Evolutionary conservation across 2,797 vertebrate species (phyloP).

Genomic region (Gastrophryne carolinensis): DNA sequence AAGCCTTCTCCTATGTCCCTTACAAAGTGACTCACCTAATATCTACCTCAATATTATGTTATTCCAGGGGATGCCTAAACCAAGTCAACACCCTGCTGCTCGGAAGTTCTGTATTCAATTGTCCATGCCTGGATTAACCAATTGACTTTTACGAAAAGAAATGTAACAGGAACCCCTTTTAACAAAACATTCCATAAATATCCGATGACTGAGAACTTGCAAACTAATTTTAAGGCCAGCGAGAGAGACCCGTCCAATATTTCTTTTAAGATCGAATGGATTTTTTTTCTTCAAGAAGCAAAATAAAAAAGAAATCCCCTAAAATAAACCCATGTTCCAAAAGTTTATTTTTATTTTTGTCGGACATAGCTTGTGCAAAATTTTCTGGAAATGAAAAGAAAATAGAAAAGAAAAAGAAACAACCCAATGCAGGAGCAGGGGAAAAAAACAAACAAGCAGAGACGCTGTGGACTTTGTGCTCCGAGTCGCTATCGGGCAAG

Average conservation of each 20-base stretch:
- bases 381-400: background rate
- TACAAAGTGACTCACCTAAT: too few relatives aligned
- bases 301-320: too few relatives aligned
- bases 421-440: background rate
- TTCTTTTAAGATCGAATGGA: too few relatives aligned
- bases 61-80: too few relatives aligned
- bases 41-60: too few relatives aligned
- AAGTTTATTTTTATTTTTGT: constrained; percentile 1
- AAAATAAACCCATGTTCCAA: background rate
- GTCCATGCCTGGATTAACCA: too few relatives aligned
- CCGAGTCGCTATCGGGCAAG: background rate
- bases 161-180: background rate
- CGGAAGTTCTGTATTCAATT: too few relatives aligned
- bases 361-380: background rate
- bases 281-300: too few relatives aligned
- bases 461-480: background rate
- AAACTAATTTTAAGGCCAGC: background rate
- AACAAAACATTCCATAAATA: background rate
- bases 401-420: background rate
- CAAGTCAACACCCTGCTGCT: too few relatives aligned
- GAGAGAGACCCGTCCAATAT: background rate
- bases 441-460: background rate
- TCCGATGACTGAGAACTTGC: background rate
- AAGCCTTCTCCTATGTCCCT: too few relatives aligned
- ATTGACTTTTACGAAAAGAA: background rate